phyloP scores from a whole-genome alignment of 1,140 invertebrate species.

The Antheraea pernyi region DNA sequence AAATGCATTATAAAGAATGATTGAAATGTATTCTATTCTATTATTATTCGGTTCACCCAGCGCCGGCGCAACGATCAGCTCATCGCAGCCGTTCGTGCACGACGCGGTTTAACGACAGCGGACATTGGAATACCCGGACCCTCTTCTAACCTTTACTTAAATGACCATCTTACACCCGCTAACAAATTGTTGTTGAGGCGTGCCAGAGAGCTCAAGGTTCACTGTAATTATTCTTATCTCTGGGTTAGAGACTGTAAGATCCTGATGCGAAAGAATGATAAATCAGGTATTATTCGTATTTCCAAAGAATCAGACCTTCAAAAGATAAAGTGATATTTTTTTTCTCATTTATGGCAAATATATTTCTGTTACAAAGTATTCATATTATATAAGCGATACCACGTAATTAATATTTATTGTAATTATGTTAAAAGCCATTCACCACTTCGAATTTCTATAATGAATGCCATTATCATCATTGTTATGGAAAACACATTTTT shows the following conservation, averaged over 20 bases:
- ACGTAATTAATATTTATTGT: background rate
- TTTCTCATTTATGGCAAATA: background rate
- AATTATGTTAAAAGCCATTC: background rate
- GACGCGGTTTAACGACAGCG: slow-evolving; percentile 15
- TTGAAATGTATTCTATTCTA: too few relatives aligned
- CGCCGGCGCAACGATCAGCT: slow-evolving; percentile 11
- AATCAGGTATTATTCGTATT: too few relatives aligned
- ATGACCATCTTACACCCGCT: slow-evolving; percentile 6
- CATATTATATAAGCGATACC: background rate
- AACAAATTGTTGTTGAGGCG: slow-evolving; percentile 1
- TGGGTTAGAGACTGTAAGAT: slow-evolving; percentile 26
- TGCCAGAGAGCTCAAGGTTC: background rate
- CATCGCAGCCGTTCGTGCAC: slow-evolving; percentile 18
- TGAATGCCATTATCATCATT: too few relatives aligned
- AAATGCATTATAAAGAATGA: too few relatives aligned
- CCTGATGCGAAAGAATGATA: too few relatives aligned
- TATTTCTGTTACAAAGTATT: background rate
- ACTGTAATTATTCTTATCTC: slow-evolving; percentile 12
- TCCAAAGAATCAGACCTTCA: slow-evolving; percentile 7
- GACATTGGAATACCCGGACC: slow-evolving; percentile 14
- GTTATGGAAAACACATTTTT: background rate
- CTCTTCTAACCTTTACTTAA: background rate
- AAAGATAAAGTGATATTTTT: slow-evolving; percentile 15
- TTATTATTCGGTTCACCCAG: slow-evolving; percentile 18
- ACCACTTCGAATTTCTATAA: too few relatives aligned